Evolutionary conservation across 2,797 vertebrate genomes (phyloP).

Genomic region (Ciconia nigra): DNA sequence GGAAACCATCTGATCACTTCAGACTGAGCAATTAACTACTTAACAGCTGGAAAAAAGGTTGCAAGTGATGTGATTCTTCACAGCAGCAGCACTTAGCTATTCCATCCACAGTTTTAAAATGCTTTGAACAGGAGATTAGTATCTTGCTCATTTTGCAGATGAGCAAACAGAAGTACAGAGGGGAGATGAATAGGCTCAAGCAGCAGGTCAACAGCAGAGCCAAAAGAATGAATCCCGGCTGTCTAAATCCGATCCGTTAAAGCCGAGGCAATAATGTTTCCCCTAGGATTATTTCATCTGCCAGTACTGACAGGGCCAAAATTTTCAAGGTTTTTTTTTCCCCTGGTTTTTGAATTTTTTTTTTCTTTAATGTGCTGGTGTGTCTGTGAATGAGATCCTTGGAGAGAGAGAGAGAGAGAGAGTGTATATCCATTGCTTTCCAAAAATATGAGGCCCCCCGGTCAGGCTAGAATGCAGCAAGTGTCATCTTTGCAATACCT

Average conservation of each 20-base stretch:
- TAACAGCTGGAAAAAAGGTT: conserved; percentile 61
- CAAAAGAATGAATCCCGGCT: neutral
- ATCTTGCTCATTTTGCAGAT: conserved; percentile 65
- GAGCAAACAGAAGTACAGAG: conserved; percentile 57
- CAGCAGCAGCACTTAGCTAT: neutral
- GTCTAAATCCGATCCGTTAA: neutral
- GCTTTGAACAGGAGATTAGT: conserved; percentile 60
- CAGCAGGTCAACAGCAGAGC: conserved; percentile 54
- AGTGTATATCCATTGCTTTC: accelerated
- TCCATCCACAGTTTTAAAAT: conserved; percentile 31
- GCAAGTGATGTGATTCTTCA: conserved; percentile 18
- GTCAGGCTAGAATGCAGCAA: neutral
- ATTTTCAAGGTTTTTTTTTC: neutral
- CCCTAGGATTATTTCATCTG: conserved; percentile 23
- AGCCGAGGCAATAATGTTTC: neutral
- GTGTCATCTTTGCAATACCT: neutral
- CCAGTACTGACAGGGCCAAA: neutral
- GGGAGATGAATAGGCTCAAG: conserved; percentile 31
- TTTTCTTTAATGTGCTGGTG: neutral
- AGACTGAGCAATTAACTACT: conserved; percentile 60
- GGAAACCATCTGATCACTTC: conserved; percentile 47
- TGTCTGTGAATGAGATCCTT: neutral
- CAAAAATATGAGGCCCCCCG: accelerated
- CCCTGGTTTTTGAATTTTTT: neutral
- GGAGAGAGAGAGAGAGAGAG: too few relatives aligned